phyloP scores from a whole-genome alignment of 2,888 invertebrate genomes.

The Brachyopa scutellaris region DNA sequence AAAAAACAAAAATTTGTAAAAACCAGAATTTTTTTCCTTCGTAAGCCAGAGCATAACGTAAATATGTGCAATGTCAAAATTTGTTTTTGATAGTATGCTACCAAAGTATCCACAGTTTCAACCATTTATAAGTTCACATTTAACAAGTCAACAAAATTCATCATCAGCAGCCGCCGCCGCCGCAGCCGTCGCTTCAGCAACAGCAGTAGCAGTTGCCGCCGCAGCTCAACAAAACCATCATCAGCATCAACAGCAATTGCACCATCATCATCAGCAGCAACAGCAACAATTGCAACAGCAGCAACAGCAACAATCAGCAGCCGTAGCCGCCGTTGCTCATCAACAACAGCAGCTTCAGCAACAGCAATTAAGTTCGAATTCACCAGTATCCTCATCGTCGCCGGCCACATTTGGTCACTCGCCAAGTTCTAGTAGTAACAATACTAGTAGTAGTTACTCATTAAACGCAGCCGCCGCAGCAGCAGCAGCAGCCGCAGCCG shows the following conservation, averaged over 20 bases:
- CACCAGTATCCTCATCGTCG: slow-evolving; percentile 81
- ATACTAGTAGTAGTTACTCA: slow-evolving; percentile 73
- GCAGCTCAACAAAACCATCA: slow-evolving; percentile 74
- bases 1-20: too few species aligned
- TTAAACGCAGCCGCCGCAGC: slow-evolving; percentile 74
- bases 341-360: slow-evolving; percentile 73
- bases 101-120: slow-evolving; percentile 94
- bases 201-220: slow-evolving; percentile 80
- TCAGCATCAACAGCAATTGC: slow-evolving; percentile 83
- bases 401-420: slow-evolving; percentile 74
- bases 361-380: slow-evolving; percentile 78
- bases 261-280: slow-evolving; percentile 82
- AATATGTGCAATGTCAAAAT: slow-evolving; percentile 94
- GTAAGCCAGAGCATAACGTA: slow-evolving; percentile 76
- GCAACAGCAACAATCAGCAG: slow-evolving; percentile 68
- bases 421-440: slow-evolving; percentile 75
- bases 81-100: slow-evolving; percentile 98
- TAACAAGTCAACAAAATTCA: slow-evolving; percentile 83
- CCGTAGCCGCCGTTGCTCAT: slow-evolving; percentile 49
- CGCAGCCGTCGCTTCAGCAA: slow-evolving; percentile 75
- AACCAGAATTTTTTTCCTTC: slow-evolving; percentile 58
- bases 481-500: slow-evolving; percentile 77
- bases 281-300: slow-evolving; percentile 67
- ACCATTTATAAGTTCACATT: slow-evolving; percentile 83
- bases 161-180: slow-evolving; percentile 89